phyloP scores from a whole-genome alignment of 2,888 invertebrate species.

The Sepiola atlantica region DNA sequence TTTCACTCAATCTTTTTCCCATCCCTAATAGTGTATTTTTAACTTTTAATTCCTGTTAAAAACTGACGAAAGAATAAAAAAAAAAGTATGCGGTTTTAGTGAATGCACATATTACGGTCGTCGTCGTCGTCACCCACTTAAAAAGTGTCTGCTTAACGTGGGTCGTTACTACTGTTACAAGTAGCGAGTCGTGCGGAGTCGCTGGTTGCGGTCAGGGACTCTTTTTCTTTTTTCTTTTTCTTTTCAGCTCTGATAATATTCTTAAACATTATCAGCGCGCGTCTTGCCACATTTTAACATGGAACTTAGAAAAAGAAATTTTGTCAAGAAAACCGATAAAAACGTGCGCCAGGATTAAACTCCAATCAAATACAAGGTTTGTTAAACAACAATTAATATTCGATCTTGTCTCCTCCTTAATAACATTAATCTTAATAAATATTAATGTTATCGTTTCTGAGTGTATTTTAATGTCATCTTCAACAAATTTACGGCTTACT shows the following conservation, averaged over 20 bases:
- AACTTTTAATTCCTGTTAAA: background rate
- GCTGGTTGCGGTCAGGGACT: background rate
- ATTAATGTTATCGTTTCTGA: background rate
- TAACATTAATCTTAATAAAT: background rate
- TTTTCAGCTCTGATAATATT: background rate
- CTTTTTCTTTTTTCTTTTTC: background rate
- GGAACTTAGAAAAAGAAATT: background rate
- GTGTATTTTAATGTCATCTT: no score
- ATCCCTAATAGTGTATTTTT: background rate
- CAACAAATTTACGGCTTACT: no score
- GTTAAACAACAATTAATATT: background rate
- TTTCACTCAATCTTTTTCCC: no score
- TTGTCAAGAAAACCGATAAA: background rate
- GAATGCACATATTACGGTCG: no score
- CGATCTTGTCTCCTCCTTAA: background rate
- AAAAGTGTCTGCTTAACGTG: background rate
- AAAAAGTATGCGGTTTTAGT: no score
- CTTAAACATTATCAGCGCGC: background rate
- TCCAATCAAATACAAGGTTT: background rate
- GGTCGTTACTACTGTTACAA: background rate
- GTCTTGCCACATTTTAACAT: background rate
- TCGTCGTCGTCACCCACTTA: background rate
- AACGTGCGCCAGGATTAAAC: background rate
- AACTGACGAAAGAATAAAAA: background rate
- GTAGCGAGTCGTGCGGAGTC: background rate